phyloP scores from a whole-genome alignment of 2,113 vertebrate species.

The Tachysurus fulvidraco region DNA sequence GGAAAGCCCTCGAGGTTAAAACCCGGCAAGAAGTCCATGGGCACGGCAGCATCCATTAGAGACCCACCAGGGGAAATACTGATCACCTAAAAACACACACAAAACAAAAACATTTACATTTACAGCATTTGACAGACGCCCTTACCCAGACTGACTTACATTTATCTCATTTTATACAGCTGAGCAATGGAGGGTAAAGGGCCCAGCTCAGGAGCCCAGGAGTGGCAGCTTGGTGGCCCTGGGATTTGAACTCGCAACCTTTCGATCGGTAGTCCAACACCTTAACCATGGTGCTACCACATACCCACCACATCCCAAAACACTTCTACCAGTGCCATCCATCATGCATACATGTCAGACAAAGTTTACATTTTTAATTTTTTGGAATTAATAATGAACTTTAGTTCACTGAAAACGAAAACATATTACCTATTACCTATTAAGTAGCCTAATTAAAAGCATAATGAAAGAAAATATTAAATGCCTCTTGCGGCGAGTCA shows the following conservation, averaged over 20 bases:
- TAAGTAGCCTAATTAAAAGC: neutral
- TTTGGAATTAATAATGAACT: neutral
- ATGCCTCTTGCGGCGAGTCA: neutral
- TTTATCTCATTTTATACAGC: no score
- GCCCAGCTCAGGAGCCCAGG: no score
- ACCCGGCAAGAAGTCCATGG: conserved; percentile 90
- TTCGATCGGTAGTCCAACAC: no score
- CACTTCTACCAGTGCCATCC: neutral
- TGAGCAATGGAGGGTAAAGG: no score
- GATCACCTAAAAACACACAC: conserved; percentile 62
- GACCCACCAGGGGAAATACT: conserved; percentile 80
- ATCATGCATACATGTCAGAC: neutral
- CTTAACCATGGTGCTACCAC: neutral
- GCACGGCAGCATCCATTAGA: conserved; percentile 78
- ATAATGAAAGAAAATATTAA: neutral
- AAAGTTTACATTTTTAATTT: neutral
- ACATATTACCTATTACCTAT: no score
- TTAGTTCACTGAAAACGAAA: neutral
- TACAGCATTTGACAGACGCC: no score
- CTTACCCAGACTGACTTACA: no score
- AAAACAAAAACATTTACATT: neutral
- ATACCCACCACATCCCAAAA: neutral
- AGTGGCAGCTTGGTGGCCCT: no score
- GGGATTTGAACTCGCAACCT: no score
- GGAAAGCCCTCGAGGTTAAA: conserved; percentile 93